These are phyloP conservation scores for Calliphora vicina DNA, from an alignment of 1,140 invertebrate species.

Conservation along the genomic window DNA sequence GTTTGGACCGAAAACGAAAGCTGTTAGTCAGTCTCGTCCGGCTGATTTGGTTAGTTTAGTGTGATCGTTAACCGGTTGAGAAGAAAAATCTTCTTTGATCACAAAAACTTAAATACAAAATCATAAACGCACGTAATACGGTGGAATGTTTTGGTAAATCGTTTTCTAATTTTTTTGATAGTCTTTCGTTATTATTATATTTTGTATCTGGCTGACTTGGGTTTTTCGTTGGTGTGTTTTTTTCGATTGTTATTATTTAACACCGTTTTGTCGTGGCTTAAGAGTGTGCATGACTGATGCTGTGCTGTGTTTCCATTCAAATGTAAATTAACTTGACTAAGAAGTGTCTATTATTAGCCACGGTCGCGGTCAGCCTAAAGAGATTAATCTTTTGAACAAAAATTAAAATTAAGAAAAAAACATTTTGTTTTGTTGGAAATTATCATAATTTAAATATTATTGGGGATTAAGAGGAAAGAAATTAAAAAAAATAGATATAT, in stretches of 20 bases:
- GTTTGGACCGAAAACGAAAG: slow-evolving; percentile 1
- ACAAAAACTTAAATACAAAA: background rate
- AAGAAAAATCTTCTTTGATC: slow-evolving; percentile 5
- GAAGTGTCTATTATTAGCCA: slow-evolving; percentile 5
- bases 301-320: background rate
- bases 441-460: background rate
- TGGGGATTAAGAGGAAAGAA: background rate
- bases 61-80: background rate
- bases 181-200: background rate
- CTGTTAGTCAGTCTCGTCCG: background rate
- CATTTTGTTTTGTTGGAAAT: background rate
- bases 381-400: background rate
- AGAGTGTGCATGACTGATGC: background rate
- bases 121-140: background rate
- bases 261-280: background rate
- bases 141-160: slow-evolving; percentile 16
- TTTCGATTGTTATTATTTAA: slow-evolving; percentile 9
- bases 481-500: background rate
- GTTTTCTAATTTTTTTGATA: slow-evolving; percentile 10
- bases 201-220: too few species aligned
- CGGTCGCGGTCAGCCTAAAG: background rate
- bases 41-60: background rate
- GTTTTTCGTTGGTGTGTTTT: background rate
- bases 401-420: background rate
- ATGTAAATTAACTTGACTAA: slow-evolving; percentile 14